A percentile compares a stretch with the other conserved stretches of the same genome.
Conservation (phyloP, 2,113 vertebrate species). For the Tachysurus fulvidraco region DNA sequence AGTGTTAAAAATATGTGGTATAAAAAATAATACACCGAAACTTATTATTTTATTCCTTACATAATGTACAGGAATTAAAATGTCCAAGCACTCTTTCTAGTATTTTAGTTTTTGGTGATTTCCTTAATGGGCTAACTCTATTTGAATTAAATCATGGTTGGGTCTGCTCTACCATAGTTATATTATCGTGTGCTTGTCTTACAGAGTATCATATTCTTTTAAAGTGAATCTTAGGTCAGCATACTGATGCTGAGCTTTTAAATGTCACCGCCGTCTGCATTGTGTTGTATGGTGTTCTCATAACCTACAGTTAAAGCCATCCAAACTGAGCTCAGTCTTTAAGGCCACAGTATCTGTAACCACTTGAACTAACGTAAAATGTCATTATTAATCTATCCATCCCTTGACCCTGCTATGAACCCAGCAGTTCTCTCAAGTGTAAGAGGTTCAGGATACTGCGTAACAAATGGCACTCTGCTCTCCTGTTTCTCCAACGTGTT, state of each 20-base stretch:
- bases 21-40: background rate
- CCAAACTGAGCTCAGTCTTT: background rate
- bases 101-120: background rate
- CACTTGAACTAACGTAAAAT: background rate
- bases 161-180: too few relatives aligned
- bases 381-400: slow-evolving; percentile 1
- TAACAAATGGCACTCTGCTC: slow-evolving; percentile 1
- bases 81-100: background rate
- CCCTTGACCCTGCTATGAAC: background rate
- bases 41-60: background rate
- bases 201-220: background rate
- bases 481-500: slow-evolving; percentile 2
- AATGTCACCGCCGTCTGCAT: slow-evolving; percentile 16
- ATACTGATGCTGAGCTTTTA: slow-evolving; percentile 15
- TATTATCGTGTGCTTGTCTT: background rate
- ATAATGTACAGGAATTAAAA: background rate
- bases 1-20: background rate
- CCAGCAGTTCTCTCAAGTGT: background rate
- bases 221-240: slow-evolving; percentile 6
- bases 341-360: slow-evolving; percentile 10
- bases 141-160: background rate
- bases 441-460: background rate
- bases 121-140: background rate
- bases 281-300: background rate
- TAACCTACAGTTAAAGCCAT: background rate